phyloP scores from a whole-genome alignment of 2,797 vertebrate genomes.

The Spondyliosoma cantharus region DNA sequence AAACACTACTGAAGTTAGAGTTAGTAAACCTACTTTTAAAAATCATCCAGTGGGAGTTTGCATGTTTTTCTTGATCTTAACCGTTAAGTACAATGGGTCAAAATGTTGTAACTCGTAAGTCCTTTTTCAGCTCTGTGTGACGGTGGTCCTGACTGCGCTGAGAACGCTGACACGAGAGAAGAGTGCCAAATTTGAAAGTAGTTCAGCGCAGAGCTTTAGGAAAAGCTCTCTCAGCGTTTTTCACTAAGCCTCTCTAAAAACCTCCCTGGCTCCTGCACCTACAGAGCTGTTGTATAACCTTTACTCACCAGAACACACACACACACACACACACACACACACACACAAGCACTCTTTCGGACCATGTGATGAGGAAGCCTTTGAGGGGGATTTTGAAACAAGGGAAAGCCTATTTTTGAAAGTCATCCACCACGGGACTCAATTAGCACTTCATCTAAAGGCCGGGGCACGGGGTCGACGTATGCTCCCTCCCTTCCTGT shows the following conservation, averaged over 20 bases:
- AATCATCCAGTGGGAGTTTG: not conserved
- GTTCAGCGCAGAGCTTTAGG: conserved; percentile 52
- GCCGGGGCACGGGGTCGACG: conserved; percentile 17
- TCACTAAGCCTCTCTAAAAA: conserved; percentile 55
- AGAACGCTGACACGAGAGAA: conserved; percentile 44
- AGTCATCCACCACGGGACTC: conserved; percentile 64
- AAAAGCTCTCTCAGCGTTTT: conserved; percentile 69
- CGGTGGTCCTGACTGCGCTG: conserved; percentile 3
- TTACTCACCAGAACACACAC: conserved; percentile 41
- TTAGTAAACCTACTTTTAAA: not conserved
- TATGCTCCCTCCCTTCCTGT: conserved; percentile 30
- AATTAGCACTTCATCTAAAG: conserved; percentile 75
- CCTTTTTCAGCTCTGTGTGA: not conserved
- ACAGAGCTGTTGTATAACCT: conserved; percentile 65
- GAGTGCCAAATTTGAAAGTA: conserved; percentile 54
- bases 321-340: conserved; percentile 17
- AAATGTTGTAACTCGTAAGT: not conserved
- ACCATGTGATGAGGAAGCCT: conserved; percentile 59
- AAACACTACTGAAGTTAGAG: not conserved
- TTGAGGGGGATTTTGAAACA: conserved; percentile 50
- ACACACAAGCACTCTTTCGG: conserved; percentile 28
- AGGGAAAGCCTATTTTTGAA: conserved; percentile 66
- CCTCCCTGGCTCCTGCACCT: conserved; percentile 53
- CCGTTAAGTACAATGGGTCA: not conserved
- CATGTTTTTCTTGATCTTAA: not conserved